Evolutionary conservation across 2,113 vertebrate species (phyloP), one percentile per base, ranked within the genome.

Genomic region (Turdus rufiventris): DNA sequence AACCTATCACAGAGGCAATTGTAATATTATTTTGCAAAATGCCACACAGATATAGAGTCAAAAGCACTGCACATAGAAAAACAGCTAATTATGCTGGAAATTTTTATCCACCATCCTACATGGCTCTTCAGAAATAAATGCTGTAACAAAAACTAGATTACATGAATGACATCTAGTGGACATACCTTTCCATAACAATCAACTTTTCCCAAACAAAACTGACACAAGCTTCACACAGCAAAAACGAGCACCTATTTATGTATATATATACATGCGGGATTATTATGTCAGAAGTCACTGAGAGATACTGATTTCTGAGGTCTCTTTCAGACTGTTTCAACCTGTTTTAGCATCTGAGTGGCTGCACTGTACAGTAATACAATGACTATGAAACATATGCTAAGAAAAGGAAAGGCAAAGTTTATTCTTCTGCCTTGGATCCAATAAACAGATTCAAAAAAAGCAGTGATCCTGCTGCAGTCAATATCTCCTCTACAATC

Each of bases 111-210:
- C 43, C 45, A 74, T 79, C 66, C 25, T 66, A 73, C 73, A 36
- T 7, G 25, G 13, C 15, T 81, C 53, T 23, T 75, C 57, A 58
- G 78, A 94, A 88, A 71, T 18, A 62, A 53, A 80, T 3, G 21
- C 36, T 71, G 60, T 54, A 66, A 79, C 75, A 53, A 84, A 77
- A 97, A 96, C 66, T 47, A 96, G 98, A 97, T 98, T 98, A 97
- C 98, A 88, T 89, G 92, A 97, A 73, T 98, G 98, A 98, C 98
- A 98, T 97, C 98, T 98, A 98, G 98, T 97, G 98, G 98, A 80
- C 71, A 40, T 8, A 71, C 2, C 2, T 33, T 67, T 63, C 71
- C 91, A 98, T 95, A 92, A 92, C 96, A 94, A 81, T 38, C 21
- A 68, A 74, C 4, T 45, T 65, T 42, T 66, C 48, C 63, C 45